Evolutionary conservation across 2,888 invertebrate genomes (phyloP).

Genomic region (Drosophila diplacantha): DNA sequence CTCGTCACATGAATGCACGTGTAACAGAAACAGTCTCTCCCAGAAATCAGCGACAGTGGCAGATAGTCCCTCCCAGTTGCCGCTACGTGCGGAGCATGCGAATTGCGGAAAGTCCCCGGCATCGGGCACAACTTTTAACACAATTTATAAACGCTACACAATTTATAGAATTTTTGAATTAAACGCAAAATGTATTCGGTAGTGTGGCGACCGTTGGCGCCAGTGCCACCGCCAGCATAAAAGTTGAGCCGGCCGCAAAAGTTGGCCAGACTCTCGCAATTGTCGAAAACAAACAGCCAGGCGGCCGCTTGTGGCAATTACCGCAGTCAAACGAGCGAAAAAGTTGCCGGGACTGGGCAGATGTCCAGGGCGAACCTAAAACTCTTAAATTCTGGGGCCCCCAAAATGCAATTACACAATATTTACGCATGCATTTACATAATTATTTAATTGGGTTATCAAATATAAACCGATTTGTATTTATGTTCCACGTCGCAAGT

Average conservation of each 20-base stretch:
- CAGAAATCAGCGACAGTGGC: slow-evolving; percentile 53
- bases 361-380: slow-evolving; percentile 6
- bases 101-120: slow-evolving; percentile 48
- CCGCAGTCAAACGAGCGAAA: slow-evolving; percentile 48
- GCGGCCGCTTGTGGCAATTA: slow-evolving; percentile 58
- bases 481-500: slow-evolving; percentile 23
- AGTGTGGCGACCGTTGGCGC: slow-evolving; percentile 19
- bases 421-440: slow-evolving; percentile 35
- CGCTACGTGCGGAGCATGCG: slow-evolving; percentile 60
- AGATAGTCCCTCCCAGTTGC: slow-evolving; percentile 35
- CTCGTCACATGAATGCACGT: slow-evolving; percentile 13
- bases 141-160: slow-evolving; percentile 66
- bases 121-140: slow-evolving; percentile 64
- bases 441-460: slow-evolving; percentile 42
- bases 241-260: slow-evolving; percentile 49
- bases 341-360: slow-evolving; percentile 40
- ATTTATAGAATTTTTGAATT: slow-evolving; percentile 70
- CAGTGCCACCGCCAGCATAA: slow-evolving; percentile 44
- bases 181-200: slow-evolving; percentile 50
- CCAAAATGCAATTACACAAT: slow-evolving; percentile 29
- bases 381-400: slow-evolving; percentile 12
- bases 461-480: slow-evolving; percentile 41
- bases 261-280: slow-evolving; percentile 23
- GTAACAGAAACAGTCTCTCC: slow-evolving; percentile 16
- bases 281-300: slow-evolving; percentile 52